Evolutionary conservation across 30 jellyfish, hydroid and myxozoan species (phyloP).

Genomic region (Hydractinia echinata): DNA sequence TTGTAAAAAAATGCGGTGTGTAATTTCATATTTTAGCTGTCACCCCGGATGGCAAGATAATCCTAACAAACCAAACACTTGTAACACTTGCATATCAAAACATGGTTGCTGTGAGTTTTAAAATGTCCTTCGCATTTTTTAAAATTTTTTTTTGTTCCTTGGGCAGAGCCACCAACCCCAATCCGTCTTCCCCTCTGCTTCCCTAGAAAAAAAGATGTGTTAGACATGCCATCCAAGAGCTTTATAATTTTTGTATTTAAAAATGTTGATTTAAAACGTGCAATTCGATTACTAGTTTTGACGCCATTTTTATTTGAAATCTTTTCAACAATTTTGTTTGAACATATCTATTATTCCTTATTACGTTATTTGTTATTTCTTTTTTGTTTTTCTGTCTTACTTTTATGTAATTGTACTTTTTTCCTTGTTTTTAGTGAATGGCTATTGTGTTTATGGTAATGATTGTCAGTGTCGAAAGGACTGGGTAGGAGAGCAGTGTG

Average conservation of each 20-base stretch:
- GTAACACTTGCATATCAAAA: conserved; percentile 46
- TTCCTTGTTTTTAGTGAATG: conserved; percentile 56
- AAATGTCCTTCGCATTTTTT: no score
- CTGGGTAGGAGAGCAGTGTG: conserved; percentile 82
- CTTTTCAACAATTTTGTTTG: not conserved
- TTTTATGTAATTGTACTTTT: not conserved
- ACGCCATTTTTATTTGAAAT: no score
- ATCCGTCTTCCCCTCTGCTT: no score
- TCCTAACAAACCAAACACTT: conserved; percentile 19
- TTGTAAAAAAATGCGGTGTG: not conserved
- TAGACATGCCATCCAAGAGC: no score
- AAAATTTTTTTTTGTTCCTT: no score
- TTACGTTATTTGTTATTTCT: not conserved
- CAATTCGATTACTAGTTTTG: no score
- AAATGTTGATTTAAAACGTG: no score
- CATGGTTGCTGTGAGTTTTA: conserved; percentile 65
- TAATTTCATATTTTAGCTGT: conserved; percentile 47
- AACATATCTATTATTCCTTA: not conserved
- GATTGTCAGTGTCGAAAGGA: conserved; percentile 68
- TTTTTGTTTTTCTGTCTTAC: not conserved
- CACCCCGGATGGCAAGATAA: conserved; percentile 59
- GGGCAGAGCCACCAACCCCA: no score
- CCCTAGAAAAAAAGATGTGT: no score
- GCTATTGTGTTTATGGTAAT: conserved; percentile 65
- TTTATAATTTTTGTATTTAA: no score